Evolutionary conservation across 2,797 vertebrate genomes (phyloP).

Genomic region (Notoglanidium macrostoma): DNA sequence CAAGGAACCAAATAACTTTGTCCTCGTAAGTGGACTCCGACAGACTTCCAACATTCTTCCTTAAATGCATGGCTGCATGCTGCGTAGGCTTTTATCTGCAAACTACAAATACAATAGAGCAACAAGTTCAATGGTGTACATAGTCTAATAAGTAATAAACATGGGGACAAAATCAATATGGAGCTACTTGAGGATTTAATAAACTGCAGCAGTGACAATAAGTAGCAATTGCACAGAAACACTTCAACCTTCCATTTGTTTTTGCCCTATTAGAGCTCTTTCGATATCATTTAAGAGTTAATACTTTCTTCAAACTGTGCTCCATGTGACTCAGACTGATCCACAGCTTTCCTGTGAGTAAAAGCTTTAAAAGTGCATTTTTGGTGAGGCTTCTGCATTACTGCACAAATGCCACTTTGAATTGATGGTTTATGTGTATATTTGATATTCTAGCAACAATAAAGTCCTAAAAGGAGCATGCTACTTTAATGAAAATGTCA

Average conservation of each 20-base stretch:
- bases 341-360: not conserved
- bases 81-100: slow-evolving; percentile 65
- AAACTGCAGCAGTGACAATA: not conserved
- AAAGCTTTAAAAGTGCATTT: not conserved
- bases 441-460: not conserved
- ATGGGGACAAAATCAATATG: not conserved
- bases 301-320: not conserved
- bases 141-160: not conserved
- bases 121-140: slow-evolving; percentile 60
- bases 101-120: slow-evolving; percentile 60
- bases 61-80: slow-evolving; percentile 57
- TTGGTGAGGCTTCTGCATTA: no score
- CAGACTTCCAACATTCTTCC: slow-evolving; percentile 59
- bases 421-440: not conserved
- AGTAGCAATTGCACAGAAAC: slow-evolving; percentile 4
- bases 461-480: not conserved
- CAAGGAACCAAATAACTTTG: slow-evolving; percentile 55
- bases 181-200: not conserved
- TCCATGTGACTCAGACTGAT: not conserved
- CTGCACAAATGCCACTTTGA: not conserved
- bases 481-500: not conserved
- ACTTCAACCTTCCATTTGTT: not conserved
- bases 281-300: not conserved
- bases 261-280: not conserved
- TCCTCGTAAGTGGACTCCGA: slow-evolving; percentile 59